A percentile compares a stretch with the other conserved stretches of the same genome.
phyloP scores from a whole-genome alignment of 2,113 vertebrate genomes.

The Vulpes vulpes region DNA sequence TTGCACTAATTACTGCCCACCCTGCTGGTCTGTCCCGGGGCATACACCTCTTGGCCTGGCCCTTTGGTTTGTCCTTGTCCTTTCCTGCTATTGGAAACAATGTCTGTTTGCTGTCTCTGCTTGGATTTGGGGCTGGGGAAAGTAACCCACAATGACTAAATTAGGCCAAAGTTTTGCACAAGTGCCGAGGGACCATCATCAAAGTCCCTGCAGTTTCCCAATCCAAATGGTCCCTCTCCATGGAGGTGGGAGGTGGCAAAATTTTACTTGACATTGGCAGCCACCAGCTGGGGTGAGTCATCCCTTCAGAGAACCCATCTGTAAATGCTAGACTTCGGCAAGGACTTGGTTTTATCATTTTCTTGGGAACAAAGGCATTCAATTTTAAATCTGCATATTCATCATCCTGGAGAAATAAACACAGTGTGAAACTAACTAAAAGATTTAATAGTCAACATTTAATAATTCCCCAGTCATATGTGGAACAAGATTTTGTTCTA shows the following conservation, averaged over 20 bases:
- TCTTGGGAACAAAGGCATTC: constrained; percentile 69
- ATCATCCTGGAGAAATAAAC: constrained; percentile 79
- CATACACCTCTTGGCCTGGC: not conserved
- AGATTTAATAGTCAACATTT: constrained; percentile 80
- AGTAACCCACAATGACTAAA: constrained; percentile 64
- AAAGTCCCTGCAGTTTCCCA: constrained; percentile 64
- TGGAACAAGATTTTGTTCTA: constrained; percentile 74
- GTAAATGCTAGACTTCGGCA: constrained; percentile 59
- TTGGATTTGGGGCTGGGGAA: constrained; percentile 42
- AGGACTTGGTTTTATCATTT: constrained; percentile 76
- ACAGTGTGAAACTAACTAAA: constrained; percentile 74
- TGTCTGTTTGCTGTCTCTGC: not conserved
- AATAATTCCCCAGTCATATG: constrained; percentile 76
- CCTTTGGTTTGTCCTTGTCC: not conserved
- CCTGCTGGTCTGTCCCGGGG: not conserved
- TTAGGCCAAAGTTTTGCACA: constrained; percentile 69
- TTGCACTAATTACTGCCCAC: not conserved
- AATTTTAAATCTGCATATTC: constrained; percentile 75
- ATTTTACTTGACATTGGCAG: constrained; percentile 56
- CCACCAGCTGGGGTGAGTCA: constrained; percentile 42
- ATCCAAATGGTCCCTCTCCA: constrained; percentile 73
- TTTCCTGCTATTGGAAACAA: constrained; percentile 16
- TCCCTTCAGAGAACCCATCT: constrained; percentile 69
- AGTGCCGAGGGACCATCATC: constrained; percentile 72
- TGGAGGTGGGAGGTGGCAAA: constrained; percentile 56